Evolutionary conservation across 2,113 vertebrate species (phyloP).

Genomic region (Psammodynastes pulverulentus): DNA sequence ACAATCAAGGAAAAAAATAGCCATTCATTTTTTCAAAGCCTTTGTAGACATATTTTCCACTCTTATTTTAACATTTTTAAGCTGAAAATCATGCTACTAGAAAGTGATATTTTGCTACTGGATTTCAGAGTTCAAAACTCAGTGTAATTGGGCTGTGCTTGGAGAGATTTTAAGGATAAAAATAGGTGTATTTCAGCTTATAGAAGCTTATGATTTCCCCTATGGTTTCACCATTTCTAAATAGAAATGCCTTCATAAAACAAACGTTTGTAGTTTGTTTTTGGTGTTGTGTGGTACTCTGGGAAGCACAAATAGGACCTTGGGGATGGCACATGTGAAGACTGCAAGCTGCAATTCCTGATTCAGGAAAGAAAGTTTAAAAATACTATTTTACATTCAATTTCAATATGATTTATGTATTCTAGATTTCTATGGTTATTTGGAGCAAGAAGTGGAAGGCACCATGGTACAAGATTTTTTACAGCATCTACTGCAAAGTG

Average conservation of each 20-base stretch:
- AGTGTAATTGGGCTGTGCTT: background rate
- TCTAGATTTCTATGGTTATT: constrained; percentile 81
- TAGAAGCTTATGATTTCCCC: background rate
- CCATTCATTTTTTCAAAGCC: background rate
- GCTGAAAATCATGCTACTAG: background rate
- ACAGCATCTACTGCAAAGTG: constrained; percentile 82
- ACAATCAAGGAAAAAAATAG: background rate
- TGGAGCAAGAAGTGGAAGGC: constrained; percentile 81
- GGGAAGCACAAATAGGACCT: background rate
- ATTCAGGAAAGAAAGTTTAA: background rate
- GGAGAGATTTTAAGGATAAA: background rate
- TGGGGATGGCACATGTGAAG: background rate
- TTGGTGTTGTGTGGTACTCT: background rate
- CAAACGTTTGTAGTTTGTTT: background rate
- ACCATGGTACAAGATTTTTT: constrained; percentile 76
- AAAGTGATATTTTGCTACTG: background rate
- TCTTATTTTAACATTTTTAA: background rate
- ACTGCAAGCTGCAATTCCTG: background rate
- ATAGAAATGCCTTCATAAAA: background rate
- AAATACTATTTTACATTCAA: background rate
- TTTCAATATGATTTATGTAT: constrained; percentile 41
- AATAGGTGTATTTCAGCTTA: background rate
- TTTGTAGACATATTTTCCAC: background rate
- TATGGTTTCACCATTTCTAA: background rate
- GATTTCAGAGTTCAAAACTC: background rate